phyloP scores from a whole-genome alignment of 2,113 vertebrate genomes.

The Cynopterus brachyotis region DNA sequence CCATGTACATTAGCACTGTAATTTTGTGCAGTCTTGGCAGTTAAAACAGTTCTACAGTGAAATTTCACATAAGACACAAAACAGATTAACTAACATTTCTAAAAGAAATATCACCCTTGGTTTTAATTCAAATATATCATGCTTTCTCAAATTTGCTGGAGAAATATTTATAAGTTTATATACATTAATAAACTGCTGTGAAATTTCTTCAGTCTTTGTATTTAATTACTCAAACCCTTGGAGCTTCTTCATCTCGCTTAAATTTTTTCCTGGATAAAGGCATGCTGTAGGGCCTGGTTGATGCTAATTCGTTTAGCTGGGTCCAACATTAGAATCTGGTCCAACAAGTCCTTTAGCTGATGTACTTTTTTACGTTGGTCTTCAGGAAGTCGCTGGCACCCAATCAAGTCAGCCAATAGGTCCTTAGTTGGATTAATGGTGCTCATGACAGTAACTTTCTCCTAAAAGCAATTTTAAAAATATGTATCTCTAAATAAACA shows the following conservation, averaged over 20 bases:
- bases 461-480: slow-evolving; percentile 86
- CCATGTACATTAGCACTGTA: slow-evolving; percentile 86
- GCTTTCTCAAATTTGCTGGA: slow-evolving; percentile 90
- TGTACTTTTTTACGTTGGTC: slow-evolving; percentile 99
- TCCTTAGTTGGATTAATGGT: slow-evolving; percentile 99
- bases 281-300: slow-evolving; percentile 99
- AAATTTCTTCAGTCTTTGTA: slow-evolving; percentile 90
- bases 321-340: slow-evolving; percentile 98
- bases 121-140: slow-evolving; percentile 90
- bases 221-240: slow-evolving; percentile 90
- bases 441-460: slow-evolving; percentile 99
- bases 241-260: slow-evolving; percentile 87
- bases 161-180: slow-evolving; percentile 92
- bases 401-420: slow-evolving; percentile 96
- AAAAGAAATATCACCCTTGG: slow-evolving; percentile 89
- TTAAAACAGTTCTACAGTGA: slow-evolving; percentile 90
- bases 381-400: slow-evolving; percentile 97
- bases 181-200: slow-evolving; percentile 90
- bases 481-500: slow-evolving; percentile 58
- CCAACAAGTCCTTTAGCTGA: slow-evolving; percentile 98
- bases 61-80: slow-evolving; percentile 88
- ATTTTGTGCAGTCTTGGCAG: slow-evolving; percentile 90
- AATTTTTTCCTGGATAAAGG: slow-evolving; percentile 99
- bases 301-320: slow-evolving; percentile 99
- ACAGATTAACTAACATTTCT: slow-evolving; percentile 90